Evolutionary conservation across 2,797 vertebrate species (phyloP).

Genomic region (Trichosurus vulpecula): DNA sequence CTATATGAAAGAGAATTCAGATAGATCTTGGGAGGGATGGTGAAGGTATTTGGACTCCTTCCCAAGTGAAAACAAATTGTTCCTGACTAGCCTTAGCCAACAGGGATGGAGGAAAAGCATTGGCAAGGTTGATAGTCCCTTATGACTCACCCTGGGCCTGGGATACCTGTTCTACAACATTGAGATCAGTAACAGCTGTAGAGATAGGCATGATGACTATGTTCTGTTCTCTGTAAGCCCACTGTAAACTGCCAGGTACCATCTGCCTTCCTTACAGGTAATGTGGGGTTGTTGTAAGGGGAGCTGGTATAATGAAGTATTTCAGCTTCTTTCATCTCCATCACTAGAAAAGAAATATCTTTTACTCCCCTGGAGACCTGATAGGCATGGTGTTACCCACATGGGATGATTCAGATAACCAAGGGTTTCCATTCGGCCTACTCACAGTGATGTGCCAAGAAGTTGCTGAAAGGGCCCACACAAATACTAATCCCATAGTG

Average conservation of each 20-base stretch:
- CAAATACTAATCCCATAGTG: not conserved
- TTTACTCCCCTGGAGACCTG: not conserved
- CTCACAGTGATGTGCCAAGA: not conserved
- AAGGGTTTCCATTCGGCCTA: not conserved
- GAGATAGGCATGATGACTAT: not conserved
- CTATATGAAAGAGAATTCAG: not conserved
- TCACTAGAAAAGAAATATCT: not conserved
- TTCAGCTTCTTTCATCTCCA: not conserved
- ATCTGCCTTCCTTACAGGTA: not conserved
- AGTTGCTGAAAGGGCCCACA: not conserved
- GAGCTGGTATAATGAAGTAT: not conserved
- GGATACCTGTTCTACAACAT: not conserved
- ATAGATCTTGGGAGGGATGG: not conserved
- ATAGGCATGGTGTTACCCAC: not conserved
- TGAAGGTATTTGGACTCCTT: not conserved
- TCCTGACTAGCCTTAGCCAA: not conserved
- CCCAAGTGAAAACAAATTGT: not conserved
- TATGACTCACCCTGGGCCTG: not conserved
- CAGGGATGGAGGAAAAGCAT: not conserved
- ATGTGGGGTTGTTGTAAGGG: not conserved
- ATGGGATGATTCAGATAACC: not conserved
- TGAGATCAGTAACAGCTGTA: not conserved
- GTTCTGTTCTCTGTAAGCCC: not conserved
- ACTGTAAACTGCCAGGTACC: not conserved
- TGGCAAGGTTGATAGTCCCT: not conserved